Evolutionary conservation across 1,140 invertebrate species (phyloP), one percentile per base, ranked within the genome.

Genomic region (Zaprionus ornatus): DNA sequence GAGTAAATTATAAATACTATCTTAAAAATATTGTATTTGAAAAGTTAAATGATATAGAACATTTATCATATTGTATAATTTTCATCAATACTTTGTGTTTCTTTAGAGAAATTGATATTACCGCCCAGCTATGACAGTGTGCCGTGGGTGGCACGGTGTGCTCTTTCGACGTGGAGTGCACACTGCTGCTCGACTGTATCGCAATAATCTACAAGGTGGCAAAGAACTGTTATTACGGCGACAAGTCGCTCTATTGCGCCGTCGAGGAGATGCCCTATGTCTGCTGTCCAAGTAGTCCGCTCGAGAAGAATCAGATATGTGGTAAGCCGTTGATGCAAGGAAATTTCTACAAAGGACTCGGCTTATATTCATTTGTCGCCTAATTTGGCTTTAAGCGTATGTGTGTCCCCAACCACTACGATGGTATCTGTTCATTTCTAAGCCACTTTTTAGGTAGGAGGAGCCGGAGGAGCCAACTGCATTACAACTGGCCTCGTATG

Each of bases 341-440:
- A 3, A 93, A 94, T n/a, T 94, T 94, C 61, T 95, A 95, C 75
- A 93, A 93, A 25, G 95, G 95, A n/a, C 86, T 96, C 4, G 95
- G 95, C 0, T 93, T 94, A 4, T 95, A 95, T 91, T 95, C 95
- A 0, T 96, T 95, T 93, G 94, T 95, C 0, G 95, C 94, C 0
- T 93, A 95, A 63, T 93, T 96, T 48, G 95, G 95, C 19, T 96
- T 96, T 72, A 95, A 94, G 82, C 94, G 95, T 96, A 92, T 92
- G 92, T 82, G 29, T 4, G 59, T 94, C 93, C 7, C 37, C 3
- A 19, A 15, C 5, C 19, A 3, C 6, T 2, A 4, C 15, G 6
- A 37, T 15, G 6, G 4, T 3, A 23, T 3, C 5, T 3, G 2
- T 32, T 1, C 27, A 17, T 21, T 42, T n/a, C 10, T 15, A 9